A percentile compares a stretch with the other conserved stretches of the same genome.
Conservation (phyloP, 2,113 vertebrate species). For the Antennarius striatus region DNA sequence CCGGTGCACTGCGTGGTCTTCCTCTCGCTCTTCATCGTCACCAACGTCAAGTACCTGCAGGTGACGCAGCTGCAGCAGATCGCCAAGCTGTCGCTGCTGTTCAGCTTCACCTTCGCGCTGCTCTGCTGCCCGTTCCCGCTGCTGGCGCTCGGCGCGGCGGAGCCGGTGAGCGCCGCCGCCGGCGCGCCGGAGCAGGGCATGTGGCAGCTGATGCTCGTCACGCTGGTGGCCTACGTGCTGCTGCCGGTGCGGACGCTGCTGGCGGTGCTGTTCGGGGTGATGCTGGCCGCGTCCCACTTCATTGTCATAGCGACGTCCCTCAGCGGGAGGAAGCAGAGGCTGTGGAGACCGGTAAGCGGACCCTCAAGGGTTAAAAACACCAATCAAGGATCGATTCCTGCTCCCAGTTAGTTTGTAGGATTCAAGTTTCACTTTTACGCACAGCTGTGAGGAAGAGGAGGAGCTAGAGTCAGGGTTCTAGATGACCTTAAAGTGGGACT, state of each 20-base stretch:
- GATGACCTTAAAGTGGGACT: too few species aligned
- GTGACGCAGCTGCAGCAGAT: constrained; percentile 97
- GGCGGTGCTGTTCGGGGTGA: constrained; percentile 89
- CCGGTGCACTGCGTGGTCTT: constrained; percentile 98
- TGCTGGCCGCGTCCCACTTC: constrained; percentile 92
- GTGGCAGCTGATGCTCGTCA: constrained; percentile 98
- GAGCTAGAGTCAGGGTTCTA: too few species aligned
- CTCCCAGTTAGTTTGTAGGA: constrained; percentile 16
- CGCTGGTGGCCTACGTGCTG: constrained; percentile 94
- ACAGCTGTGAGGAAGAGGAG: constrained; percentile 19
- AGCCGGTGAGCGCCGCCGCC: constrained; percentile 64
- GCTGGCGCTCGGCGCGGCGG: constrained; percentile 76
- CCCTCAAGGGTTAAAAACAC: constrained; percentile 19
- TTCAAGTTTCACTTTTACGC: constrained; percentile 30
- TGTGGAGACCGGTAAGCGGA: constrained; percentile 93
- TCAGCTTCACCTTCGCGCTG: constrained; percentile 96
- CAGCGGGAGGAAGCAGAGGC: constrained; percentile 83
- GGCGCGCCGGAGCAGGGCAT: constrained; percentile 89
- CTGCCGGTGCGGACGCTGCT: constrained; percentile 94
- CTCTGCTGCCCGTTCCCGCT: constrained; percentile 93
- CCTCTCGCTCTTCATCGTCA: constrained; percentile 95
- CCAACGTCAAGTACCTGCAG: constrained; percentile 96
- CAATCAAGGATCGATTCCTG: constrained; percentile 25
- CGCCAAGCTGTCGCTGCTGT: constrained; percentile 91
- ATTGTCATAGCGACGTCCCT: constrained; percentile 90